phyloP scores from a whole-genome alignment of 2,888 invertebrate genomes.

The Platypus cylindrus region DNA sequence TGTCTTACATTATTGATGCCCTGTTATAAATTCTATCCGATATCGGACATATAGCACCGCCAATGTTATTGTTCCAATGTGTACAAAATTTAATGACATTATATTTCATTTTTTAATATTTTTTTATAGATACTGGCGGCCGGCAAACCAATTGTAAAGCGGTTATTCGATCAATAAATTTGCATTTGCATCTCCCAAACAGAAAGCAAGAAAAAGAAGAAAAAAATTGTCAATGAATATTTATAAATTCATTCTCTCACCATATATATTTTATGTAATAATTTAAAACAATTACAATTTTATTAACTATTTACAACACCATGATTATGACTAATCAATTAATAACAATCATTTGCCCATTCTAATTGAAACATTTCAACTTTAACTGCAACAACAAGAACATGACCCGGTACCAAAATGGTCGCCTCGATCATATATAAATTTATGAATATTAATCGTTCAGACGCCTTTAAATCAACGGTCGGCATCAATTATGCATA shows the following conservation, averaged over 20 bases:
- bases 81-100: constrained; percentile 14
- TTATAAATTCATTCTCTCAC: too few relatives aligned
- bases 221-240: too few relatives aligned
- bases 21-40: constrained; percentile 14
- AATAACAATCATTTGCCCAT: too few relatives aligned
- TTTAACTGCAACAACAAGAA: constrained; percentile 4
- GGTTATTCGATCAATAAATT: not conserved
- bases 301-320: too few relatives aligned
- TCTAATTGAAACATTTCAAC: constrained; percentile 3
- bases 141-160: too few relatives aligned
- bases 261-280: too few relatives aligned
- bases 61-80: constrained; percentile 11
- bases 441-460: constrained; percentile 4
- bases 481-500: constrained; percentile 3
- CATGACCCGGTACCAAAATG: constrained; percentile 3
- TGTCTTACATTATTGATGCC: constrained; percentile 14
- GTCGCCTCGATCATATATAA: constrained; percentile 2
- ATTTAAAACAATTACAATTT: too few relatives aligned
- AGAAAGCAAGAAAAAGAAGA: too few relatives aligned
- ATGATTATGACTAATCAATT: too few relatives aligned
- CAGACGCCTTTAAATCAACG: constrained; percentile 1
- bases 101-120: constrained; percentile 13
- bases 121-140: not conserved
- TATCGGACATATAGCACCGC: constrained; percentile 12
- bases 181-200: too few relatives aligned